Percentiles rank a stretch among this genome's conserved stretches.
Conservation (phyloP, 2,797 vertebrate species). For the Peromyscus aztecus region DNA sequence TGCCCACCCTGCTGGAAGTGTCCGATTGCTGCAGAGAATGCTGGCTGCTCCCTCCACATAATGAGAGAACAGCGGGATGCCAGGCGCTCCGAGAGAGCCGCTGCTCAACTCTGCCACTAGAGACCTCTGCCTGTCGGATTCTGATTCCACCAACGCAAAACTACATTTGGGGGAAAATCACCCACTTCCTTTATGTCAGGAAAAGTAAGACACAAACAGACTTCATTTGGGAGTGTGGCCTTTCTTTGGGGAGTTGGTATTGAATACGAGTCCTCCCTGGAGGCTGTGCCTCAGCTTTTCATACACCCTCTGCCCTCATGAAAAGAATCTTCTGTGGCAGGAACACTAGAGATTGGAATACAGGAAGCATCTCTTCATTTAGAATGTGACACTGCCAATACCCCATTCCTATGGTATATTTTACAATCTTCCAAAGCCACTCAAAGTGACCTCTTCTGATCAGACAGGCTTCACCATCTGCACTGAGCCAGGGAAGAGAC, state of each 20-base stretch:
- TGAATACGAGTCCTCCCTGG: background rate
- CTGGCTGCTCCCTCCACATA: background rate
- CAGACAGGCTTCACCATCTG: background rate
- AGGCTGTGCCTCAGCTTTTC: conserved; percentile 10
- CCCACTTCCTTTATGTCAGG: background rate
- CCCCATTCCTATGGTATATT: background rate
- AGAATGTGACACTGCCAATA: no score
- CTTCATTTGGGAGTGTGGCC: conserved; percentile 33
- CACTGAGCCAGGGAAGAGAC: background rate
- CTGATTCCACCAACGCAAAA: background rate
- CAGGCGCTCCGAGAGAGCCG: background rate
- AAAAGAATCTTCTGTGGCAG: background rate
- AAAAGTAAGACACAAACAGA: conserved; percentile 34
- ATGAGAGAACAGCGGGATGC: background rate
- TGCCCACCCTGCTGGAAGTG: background rate
- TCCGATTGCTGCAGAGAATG: rapidly evolving
- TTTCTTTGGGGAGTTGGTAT: conserved; percentile 41
- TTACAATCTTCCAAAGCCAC: background rate
- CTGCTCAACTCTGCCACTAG: background rate
- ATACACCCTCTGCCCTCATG: no score
- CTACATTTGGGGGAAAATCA: background rate
- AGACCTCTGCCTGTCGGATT: conserved; percentile 54
- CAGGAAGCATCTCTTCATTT: background rate
- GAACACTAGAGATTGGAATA: background rate
- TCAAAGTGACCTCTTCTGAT: background rate